Conservation (phyloP, 2,113 vertebrate species). For the Mohoua ochrocephala region DNA sequence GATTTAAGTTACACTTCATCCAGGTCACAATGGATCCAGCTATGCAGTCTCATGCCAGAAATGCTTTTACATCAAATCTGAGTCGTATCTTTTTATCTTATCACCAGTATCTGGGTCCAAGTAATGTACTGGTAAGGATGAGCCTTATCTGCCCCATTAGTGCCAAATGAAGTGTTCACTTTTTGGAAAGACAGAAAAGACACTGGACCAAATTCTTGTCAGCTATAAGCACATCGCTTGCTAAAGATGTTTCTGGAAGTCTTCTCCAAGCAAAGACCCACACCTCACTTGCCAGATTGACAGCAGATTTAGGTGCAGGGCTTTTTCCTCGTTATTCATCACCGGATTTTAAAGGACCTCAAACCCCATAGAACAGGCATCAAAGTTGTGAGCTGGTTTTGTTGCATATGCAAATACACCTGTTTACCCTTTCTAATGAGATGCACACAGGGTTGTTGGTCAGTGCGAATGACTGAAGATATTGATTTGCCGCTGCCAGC, state of each 20-base stretch:
- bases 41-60: neutral
- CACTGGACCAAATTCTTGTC: neutral
- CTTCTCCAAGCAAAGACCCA: neutral
- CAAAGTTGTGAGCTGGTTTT: neutral
- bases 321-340: neutral
- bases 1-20: neutral
- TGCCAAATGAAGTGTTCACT: neutral
- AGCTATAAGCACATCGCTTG: neutral
- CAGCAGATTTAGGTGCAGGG: neutral
- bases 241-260: neutral
- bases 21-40: neutral
- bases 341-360: neutral
- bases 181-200: neutral
- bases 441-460: neutral
- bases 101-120: neutral
- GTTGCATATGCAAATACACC: neutral
- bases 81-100: neutral
- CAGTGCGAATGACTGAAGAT: neutral
- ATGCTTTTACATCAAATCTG: neutral
- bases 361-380: neutral
- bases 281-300: neutral
- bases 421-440: neutral
- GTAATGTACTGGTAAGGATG: neutral
- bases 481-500: neutral
- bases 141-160: neutral